A percentile compares a stretch with the other conserved stretches of the same genome.
Evolutionary conservation across 1,140 invertebrate species (phyloP).

Genomic region (Pseudomyrmex dendroicus): DNA sequence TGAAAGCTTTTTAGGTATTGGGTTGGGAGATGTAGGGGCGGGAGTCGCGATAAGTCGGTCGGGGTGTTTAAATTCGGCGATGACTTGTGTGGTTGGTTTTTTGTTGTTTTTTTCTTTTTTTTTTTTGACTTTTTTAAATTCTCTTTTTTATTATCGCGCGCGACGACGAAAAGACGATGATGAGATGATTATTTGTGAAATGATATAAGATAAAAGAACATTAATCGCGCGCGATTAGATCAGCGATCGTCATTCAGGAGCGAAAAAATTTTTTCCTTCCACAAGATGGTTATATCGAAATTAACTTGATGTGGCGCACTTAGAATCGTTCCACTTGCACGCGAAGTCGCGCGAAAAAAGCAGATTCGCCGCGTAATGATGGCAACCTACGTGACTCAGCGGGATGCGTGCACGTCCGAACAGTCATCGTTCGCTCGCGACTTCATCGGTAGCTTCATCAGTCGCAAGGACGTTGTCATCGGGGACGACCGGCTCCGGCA

Average conservation of each 20-base stretch:
- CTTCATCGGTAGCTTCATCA: slow-evolving; percentile 22
- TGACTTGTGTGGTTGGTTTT: not conserved
- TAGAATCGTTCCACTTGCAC: not conserved
- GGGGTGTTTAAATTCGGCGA: slow-evolving; percentile 23
- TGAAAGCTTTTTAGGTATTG: slow-evolving; percentile 26
- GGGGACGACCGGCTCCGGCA: not conserved
- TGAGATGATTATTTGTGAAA: too few species aligned
- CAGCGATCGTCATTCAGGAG: not conserved
- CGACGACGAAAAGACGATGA: too few species aligned
- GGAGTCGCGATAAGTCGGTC: slow-evolving; percentile 21
- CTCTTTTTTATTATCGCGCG: too few species aligned
- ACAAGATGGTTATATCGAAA: not conserved
- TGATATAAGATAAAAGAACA: too few species aligned
- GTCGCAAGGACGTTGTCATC: slow-evolving; percentile 24
- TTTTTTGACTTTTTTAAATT: too few species aligned
- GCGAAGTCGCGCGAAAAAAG: not conserved
- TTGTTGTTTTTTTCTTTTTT: too few species aligned
- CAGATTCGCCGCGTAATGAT: slow-evolving; percentile 39
- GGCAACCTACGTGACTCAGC: slow-evolving; percentile 46
- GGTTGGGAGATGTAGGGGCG: slow-evolving; percentile 5
- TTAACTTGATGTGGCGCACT: not conserved
- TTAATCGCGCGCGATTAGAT: too few species aligned
- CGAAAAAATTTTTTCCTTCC: not conserved
- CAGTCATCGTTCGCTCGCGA: slow-evolving; percentile 30
- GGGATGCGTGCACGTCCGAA: not conserved